Conservation (phyloP, 1,140 invertebrate species). For the Drosophila virilis region DNA sequence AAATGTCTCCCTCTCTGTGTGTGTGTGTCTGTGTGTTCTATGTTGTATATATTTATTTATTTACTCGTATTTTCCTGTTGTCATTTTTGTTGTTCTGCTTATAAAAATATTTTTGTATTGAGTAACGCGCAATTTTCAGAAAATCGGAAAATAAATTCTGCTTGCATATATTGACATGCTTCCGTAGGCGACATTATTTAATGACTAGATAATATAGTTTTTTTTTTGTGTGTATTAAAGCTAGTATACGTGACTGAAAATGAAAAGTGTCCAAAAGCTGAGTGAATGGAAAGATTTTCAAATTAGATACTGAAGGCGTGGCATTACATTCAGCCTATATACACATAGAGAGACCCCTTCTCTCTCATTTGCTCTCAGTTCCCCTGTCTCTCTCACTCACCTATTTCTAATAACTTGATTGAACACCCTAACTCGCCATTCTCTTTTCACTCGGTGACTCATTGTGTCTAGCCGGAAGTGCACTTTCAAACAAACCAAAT, state of each 20-base stretch:
- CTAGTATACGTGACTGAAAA: too few species aligned
- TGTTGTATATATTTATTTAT: constrained; percentile 47
- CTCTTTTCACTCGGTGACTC: constrained; percentile 8
- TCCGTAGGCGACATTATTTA: constrained; percentile 2
- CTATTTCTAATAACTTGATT: background rate
- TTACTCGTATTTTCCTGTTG: constrained; percentile 35
- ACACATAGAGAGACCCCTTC: too few species aligned
- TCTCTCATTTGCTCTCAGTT: too few species aligned
- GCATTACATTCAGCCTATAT: too few species aligned
- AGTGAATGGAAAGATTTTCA: too few species aligned
- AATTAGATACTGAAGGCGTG: too few species aligned
- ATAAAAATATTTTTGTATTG: constrained; percentile 59
- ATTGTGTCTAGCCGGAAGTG: constrained; percentile 29
- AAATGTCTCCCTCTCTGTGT: constrained; percentile 20
- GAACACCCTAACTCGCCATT: background rate
- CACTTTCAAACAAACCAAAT: background rate
- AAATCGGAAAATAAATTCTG: constrained; percentile 28
- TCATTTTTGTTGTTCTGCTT: constrained; percentile 23
- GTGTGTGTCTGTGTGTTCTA: constrained; percentile 19
- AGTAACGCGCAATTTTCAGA: constrained; percentile 47
- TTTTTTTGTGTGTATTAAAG: background rate
- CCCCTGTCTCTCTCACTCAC: too few species aligned
- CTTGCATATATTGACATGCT: constrained; percentile 5
- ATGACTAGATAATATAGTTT: background rate
- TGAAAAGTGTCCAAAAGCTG: too few species aligned